phyloP scores from a whole-genome alignment of 2,888 invertebrate genomes.

The Sinodicranocentrus sp. region DNA sequence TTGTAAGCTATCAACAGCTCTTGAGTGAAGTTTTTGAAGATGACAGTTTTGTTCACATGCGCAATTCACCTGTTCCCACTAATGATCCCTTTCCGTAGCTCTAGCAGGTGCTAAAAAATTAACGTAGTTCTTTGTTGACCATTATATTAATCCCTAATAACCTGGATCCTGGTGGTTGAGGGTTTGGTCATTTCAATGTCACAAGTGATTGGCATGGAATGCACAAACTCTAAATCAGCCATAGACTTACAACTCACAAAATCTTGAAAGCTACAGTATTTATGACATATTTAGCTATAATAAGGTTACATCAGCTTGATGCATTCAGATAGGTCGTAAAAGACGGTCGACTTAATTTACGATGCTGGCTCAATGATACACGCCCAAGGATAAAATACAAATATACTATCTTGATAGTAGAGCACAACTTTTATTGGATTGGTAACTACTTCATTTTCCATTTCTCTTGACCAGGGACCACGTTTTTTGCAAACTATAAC shows the following conservation, averaged over 20 bases:
- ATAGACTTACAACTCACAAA: background rate
- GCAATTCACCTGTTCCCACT: too few relatives aligned
- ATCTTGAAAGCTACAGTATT: background rate
- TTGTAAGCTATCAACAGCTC: too few relatives aligned
- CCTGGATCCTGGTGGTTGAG: too few relatives aligned
- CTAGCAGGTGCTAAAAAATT: too few relatives aligned
- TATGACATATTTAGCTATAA: background rate
- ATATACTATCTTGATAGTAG: background rate
- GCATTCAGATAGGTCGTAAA: background rate
- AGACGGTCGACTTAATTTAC: background rate
- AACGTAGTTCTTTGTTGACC: too few relatives aligned
- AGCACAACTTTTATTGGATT: background rate
- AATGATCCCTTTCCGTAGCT: too few relatives aligned
- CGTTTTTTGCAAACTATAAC: too few relatives aligned
- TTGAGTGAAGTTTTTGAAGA: too few relatives aligned
- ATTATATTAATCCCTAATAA: too few relatives aligned
- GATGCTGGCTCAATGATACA: conserved; percentile 6
- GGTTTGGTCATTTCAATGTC: conserved; percentile 11
- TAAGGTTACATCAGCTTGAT: conserved; percentile 5
- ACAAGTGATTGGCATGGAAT: background rate
- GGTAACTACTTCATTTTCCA: background rate
- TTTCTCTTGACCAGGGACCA: too few relatives aligned
- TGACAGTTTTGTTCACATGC: too few relatives aligned
- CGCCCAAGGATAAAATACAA: background rate
- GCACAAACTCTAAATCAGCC: background rate